Conservation (phyloP, 2,888 invertebrate genomes). For the Lordiphosa fenestrarum region DNA sequence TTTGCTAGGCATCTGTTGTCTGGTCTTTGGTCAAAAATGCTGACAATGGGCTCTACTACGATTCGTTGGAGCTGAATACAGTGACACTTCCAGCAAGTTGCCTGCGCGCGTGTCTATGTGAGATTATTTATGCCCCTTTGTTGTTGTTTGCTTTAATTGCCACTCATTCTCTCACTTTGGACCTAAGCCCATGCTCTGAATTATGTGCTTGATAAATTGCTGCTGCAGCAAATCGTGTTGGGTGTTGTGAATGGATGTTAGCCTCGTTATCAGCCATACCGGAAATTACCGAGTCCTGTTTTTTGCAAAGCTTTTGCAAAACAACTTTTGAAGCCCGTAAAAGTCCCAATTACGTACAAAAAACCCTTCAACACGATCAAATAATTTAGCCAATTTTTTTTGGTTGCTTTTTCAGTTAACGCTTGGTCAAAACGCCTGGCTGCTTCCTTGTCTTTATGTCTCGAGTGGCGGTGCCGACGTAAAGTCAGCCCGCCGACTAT, state of each 20-base stretch:
- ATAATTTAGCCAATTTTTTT: constrained; percentile 19
- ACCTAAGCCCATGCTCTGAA: constrained; percentile 40
- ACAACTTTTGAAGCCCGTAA: neutral
- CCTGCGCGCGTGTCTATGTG: constrained; percentile 14
- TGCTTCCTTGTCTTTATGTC: constrained; percentile 14
- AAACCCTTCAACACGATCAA: constrained; percentile 8
- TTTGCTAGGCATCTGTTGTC: constrained; percentile 20
- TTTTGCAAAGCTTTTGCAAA: neutral
- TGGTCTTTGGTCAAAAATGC: constrained; percentile 45
- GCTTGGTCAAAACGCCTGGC: constrained; percentile 7
- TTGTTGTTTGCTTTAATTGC: constrained; percentile 62
- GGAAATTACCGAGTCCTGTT: constrained; percentile 20
- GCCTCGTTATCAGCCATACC: constrained; percentile 24
- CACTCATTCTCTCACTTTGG: constrained; percentile 23
- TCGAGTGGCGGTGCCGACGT: constrained; percentile 14
- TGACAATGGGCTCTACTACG: constrained; percentile 43
- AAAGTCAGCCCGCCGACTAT: no score
- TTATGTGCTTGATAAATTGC: constrained; percentile 63
- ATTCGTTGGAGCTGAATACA: constrained; percentile 16
- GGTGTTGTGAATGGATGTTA: constrained; percentile 23
- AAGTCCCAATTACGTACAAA: constrained; percentile 1
- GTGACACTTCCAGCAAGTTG: constrained; percentile 10
- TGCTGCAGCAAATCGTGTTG: constrained; percentile 48
- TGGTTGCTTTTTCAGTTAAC: constrained; percentile 8
- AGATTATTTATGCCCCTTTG: constrained; percentile 37